These are phyloP conservation scores for Gonocerus acuteangulatus DNA, from an alignment of 2,888 invertebrate species.

Conservation along the genomic window DNA sequence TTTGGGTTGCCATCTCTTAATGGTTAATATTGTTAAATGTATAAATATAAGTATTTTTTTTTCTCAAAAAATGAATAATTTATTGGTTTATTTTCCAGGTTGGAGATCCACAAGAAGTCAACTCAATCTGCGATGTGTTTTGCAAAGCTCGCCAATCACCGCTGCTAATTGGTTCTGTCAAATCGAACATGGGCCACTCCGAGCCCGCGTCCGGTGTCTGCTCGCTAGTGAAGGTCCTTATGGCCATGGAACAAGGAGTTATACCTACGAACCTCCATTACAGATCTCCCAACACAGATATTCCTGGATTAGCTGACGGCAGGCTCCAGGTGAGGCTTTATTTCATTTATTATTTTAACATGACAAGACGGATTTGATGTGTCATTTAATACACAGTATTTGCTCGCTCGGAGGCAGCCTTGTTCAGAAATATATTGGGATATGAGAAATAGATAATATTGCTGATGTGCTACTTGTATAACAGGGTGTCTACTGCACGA, in stretches of 20 bases:
- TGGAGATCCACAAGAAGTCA: slow-evolving; percentile 97
- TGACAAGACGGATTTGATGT: background rate
- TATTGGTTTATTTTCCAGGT: slow-evolving; percentile 50
- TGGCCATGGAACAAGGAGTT: slow-evolving; percentile 84
- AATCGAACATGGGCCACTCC: slow-evolving; percentile 98
- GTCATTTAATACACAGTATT: no score
- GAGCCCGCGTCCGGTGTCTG: slow-evolving; percentile 90
- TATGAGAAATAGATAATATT: no score
- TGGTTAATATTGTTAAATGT: no score
- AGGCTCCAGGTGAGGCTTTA: slow-evolving; percentile 57
- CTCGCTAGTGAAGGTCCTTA: slow-evolving; percentile 80
- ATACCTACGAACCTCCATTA: slow-evolving; percentile 92
- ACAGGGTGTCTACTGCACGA: no score
- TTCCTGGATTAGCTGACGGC: slow-evolving; percentile 82
- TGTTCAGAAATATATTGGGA: no score
- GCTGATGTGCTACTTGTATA: no score
- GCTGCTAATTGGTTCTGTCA: slow-evolving; percentile 88
- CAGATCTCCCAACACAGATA: slow-evolving; percentile 75
- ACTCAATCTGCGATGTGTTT: slow-evolving; percentile 86
- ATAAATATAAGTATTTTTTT: no score
- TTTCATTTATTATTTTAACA: background rate
- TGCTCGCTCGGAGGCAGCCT: no score
- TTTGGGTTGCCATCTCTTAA: no score
- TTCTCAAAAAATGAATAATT: no score
- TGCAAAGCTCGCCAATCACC: slow-evolving; percentile 73